These are phyloP conservation scores for Volucella inflata DNA, from an alignment of 2,888 invertebrate genomes.

Conservation along the genomic window DNA sequence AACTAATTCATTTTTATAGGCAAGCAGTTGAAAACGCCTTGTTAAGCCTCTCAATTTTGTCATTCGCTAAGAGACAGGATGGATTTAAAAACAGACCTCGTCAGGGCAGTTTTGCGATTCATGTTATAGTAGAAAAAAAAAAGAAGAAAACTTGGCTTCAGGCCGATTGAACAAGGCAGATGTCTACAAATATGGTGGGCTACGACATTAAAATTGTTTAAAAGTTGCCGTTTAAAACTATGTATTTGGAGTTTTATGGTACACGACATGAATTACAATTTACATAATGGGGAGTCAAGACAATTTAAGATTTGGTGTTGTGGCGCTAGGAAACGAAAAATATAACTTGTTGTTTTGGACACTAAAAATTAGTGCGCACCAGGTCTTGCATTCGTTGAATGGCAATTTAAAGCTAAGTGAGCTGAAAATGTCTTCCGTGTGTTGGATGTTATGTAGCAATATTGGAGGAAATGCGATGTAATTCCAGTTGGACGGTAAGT, in stretches of 20 bases:
- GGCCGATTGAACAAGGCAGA: slow-evolving; percentile 32
- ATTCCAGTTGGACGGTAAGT: too few species aligned
- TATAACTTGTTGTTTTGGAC: background rate
- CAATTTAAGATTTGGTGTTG: slow-evolving; percentile 18
- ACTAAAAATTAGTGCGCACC: slow-evolving; percentile 12
- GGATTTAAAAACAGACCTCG: slow-evolving; percentile 4
- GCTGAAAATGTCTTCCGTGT: background rate
- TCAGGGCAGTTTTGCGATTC: slow-evolving; percentile 18
- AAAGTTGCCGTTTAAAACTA: slow-evolving; percentile 3
- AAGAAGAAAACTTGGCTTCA: slow-evolving; percentile 30
- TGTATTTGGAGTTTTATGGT: slow-evolving; percentile 46
- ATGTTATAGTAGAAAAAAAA: slow-evolving; percentile 5
- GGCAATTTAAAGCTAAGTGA: background rate
- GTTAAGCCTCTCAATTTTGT: slow-evolving; percentile 29
- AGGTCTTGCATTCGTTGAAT: background rate
- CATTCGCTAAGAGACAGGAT: slow-evolving; percentile 22
- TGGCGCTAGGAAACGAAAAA: slow-evolving; percentile 13
- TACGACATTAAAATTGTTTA: slow-evolving; percentile 16
- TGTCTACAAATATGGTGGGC: slow-evolving; percentile 31
- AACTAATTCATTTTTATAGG: slow-evolving; percentile 61
- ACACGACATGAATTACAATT: slow-evolving; percentile 34
- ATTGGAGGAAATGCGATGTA: too few species aligned
- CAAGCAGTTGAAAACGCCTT: slow-evolving; percentile 42
- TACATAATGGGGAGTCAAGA: slow-evolving; percentile 30
- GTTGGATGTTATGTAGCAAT: background rate